A percentile compares a stretch with the other conserved stretches of the same genome.
phyloP scores from a whole-genome alignment of 2,113 vertebrate genomes.

The Myodes glareolus region DNA sequence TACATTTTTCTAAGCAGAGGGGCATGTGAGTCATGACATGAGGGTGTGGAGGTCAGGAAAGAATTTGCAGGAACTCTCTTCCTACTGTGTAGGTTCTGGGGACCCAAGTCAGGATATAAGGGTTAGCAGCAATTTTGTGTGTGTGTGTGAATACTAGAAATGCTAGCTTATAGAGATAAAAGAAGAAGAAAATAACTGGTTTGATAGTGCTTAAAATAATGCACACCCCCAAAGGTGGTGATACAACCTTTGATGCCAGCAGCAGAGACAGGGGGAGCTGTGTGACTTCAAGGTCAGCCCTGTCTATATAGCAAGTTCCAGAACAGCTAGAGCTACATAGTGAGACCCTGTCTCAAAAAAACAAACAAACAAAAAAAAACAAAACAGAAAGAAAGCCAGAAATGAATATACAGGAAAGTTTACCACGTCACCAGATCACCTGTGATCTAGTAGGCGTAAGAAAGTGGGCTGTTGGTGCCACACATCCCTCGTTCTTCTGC shows the following conservation, averaged over 20 bases:
- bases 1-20: neutral
- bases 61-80: neutral
- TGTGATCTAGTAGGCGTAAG: neutral
- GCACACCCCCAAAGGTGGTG: neutral
- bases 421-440: neutral
- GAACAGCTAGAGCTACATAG: neutral
- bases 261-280: neutral
- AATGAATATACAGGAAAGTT: neutral
- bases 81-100: neutral
- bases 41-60: neutral
- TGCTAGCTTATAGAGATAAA: neutral
- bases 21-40: neutral
- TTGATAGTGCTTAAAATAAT: neutral
- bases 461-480: too few relatives aligned
- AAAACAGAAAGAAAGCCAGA: too few relatives aligned
- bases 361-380: neutral
- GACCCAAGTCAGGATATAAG: neutral
- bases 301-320: neutral
- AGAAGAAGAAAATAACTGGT: neutral
- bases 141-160: neutral
- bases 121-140: neutral
- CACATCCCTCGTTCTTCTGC: neutral
- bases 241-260: neutral
- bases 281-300: neutral
- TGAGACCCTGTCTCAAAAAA: neutral